Evolutionary conservation across 2,797 vertebrate species (phyloP).

Genomic region (Chloroceryle inda): DNA sequence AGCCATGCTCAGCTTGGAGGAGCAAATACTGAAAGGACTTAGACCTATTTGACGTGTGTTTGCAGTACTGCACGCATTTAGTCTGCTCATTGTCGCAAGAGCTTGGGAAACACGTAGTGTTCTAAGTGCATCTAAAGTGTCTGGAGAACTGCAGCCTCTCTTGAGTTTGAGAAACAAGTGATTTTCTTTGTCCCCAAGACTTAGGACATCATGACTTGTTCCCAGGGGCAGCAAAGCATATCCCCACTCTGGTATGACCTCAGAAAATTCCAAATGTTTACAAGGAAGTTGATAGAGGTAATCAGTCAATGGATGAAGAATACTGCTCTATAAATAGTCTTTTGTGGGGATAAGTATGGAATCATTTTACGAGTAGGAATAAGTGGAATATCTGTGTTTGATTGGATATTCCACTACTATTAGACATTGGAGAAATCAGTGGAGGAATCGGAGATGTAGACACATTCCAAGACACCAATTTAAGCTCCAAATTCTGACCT

Average conservation of each 20-base stretch:
- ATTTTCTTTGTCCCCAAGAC: not conserved
- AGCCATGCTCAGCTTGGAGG: not conserved
- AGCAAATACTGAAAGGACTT: not conserved
- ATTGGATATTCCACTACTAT: not conserved
- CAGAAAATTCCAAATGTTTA: not conserved
- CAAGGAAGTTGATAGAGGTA: not conserved
- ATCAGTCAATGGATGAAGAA: not conserved
- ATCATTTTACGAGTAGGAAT: not conserved
- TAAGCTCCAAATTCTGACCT: not conserved
- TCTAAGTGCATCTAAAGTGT: not conserved
- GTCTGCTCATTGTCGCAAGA: not conserved
- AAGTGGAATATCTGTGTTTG: not conserved
- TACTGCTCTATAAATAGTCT: not conserved
- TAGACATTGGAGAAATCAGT: not conserved
- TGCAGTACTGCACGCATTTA: not conserved
- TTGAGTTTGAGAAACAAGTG: not conserved
- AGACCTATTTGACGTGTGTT: not conserved
- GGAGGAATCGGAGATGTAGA: not conserved
- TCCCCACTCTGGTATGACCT: not conserved
- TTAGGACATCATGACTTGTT: not conserved
- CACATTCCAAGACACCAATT: not conserved
- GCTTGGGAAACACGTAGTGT: not conserved
- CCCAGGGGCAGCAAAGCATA: not conserved
- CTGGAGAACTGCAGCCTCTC: not conserved
- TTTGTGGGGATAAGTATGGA: not conserved